Evolutionary conservation across 2,797 vertebrate species (phyloP).

Genomic region (Acipenser oxyrinchus): DNA sequence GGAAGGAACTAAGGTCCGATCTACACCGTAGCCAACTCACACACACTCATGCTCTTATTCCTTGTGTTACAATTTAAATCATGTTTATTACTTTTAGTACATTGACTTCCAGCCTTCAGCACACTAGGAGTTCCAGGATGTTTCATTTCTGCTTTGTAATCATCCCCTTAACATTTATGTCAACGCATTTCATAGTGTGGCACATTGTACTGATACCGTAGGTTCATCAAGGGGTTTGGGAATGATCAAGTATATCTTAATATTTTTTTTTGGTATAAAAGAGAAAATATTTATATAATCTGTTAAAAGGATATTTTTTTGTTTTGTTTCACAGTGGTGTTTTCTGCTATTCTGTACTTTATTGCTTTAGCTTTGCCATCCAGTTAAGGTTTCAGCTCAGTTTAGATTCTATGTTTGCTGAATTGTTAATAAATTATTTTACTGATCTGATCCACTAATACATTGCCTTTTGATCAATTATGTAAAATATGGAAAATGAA

Average conservation of each 20-base stretch:
- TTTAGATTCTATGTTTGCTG: neutral
- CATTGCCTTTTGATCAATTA: too few species aligned
- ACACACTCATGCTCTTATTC: conserved; percentile 46
- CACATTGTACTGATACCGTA: too few species aligned
- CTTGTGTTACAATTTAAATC: too few species aligned
- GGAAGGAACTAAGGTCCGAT: conserved; percentile 3
- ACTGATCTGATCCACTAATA: neutral
- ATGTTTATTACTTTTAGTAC: conserved; percentile 9
- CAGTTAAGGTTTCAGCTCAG: neutral
- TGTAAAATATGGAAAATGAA: too few species aligned
- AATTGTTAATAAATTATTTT: neutral
- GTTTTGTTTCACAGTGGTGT: neutral
- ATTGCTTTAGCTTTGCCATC: neutral
- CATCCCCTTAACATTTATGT: conserved; percentile 12
- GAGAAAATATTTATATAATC: neutral
- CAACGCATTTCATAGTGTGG: neutral
- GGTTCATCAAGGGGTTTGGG: too few species aligned
- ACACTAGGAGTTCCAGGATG: conserved; percentile 12
- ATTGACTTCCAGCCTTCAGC: conserved; percentile 16
- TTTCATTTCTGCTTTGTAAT: conserved; percentile 21
- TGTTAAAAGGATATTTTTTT: neutral
- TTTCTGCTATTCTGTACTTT: neutral
- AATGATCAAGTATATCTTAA: too few species aligned
- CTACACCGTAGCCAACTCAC: conserved; percentile 45
- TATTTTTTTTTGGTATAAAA: too few species aligned